These are phyloP conservation scores for Nesidiocoris tenuis DNA, from an alignment of 2,888 invertebrate species.

Conservation along the genomic window DNA sequence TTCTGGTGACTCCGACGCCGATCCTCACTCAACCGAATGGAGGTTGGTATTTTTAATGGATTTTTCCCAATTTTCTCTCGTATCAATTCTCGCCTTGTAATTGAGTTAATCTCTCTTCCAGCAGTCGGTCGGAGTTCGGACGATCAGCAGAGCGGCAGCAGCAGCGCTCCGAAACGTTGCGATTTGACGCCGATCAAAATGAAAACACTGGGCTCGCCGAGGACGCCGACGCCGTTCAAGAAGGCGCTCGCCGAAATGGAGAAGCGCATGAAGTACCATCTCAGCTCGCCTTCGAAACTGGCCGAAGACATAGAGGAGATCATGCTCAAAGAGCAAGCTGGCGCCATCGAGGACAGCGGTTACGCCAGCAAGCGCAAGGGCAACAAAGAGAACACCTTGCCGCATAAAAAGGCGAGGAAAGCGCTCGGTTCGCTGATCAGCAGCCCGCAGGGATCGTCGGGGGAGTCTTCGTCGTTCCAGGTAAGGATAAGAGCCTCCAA, in stretches of 20 bases:
- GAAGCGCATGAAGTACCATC: slow-evolving; percentile 61
- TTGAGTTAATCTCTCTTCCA: neutral
- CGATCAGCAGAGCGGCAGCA: neutral
- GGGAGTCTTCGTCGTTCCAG: slow-evolving; percentile 21
- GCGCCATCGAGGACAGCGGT: slow-evolving; percentile 59
- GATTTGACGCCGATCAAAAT: slow-evolving; percentile 40
- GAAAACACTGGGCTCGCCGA: slow-evolving; percentile 50
- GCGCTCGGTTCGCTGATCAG: slow-evolving; percentile 76
- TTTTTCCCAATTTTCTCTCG: too few relatives aligned
- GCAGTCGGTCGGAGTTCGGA: slow-evolving; percentile 30
- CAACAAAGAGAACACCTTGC: slow-evolving; percentile 67
- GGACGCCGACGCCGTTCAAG: slow-evolving; percentile 94
- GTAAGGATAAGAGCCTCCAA: too few relatives aligned
- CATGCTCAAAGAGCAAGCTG: slow-evolving; percentile 72
- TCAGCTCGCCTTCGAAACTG: slow-evolving; percentile 72
- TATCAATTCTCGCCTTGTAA: slow-evolving; percentile 40
- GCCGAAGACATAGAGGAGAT: slow-evolving; percentile 86
- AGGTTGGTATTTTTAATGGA: neutral
- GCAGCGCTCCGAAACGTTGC: slow-evolving; percentile 10
- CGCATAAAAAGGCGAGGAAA: slow-evolving; percentile 73
- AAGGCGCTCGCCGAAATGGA: slow-evolving; percentile 85
- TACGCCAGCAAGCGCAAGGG: slow-evolving; percentile 55
- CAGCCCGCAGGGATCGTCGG: slow-evolving; percentile 10
- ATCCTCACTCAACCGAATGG: slow-evolving; percentile 51
- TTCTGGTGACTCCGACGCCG: slow-evolving; percentile 56